A percentile compares a stretch with the other conserved stretches of the same genome.
Conservation (phyloP, 2,113 vertebrate species). For the Mesitornis unicolor region DNA sequence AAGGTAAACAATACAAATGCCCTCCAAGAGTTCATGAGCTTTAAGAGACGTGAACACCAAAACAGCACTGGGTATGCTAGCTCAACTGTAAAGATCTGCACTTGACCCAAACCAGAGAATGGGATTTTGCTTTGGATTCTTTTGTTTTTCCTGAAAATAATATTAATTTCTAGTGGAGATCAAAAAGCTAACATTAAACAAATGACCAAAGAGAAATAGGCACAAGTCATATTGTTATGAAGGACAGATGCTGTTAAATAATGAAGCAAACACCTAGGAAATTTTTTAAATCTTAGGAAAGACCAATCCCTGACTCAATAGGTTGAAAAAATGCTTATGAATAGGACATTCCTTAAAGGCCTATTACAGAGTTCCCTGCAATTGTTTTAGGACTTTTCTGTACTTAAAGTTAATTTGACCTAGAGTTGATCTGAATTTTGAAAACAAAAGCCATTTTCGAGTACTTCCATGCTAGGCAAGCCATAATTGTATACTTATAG, state of each 20-base stretch:
- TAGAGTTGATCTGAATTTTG: not conserved
- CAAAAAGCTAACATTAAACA: not conserved
- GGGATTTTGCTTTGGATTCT: not conserved
- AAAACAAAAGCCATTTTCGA: not conserved
- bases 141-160: not conserved
- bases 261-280: not conserved
- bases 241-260: not conserved
- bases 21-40: not conserved
- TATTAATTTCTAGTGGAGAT: not conserved
- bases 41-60: not conserved
- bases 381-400: not conserved
- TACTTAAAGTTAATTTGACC: not conserved
- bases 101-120: not conserved
- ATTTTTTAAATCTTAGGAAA: not conserved
- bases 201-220: not conserved
- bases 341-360: not conserved
- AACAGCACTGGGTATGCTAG: not conserved
- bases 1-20: not conserved
- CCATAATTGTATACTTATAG: not conserved
- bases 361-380: not conserved
- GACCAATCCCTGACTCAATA: not conserved
- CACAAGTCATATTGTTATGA: not conserved
- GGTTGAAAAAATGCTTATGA: not conserved
- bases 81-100: not conserved
- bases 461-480: not conserved